Evolutionary conservation across 1,140 invertebrate genomes (phyloP).

Genomic region (Lucilia sericata): DNA sequence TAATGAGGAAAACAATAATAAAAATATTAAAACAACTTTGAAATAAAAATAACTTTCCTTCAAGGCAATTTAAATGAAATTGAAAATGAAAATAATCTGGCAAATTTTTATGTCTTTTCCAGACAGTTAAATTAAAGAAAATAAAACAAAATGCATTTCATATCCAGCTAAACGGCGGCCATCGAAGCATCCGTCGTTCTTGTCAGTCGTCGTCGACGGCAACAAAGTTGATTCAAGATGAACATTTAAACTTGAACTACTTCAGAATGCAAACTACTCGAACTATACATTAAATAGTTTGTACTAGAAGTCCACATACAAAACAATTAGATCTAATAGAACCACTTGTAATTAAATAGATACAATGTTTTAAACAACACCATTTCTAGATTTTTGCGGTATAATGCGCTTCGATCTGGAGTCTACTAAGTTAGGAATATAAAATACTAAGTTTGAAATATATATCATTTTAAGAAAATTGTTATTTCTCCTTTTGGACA

Average conservation of each 20-base stretch:
- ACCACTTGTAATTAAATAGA: neutral
- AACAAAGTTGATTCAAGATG: neutral
- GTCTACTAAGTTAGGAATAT: no score
- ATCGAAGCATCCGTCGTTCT: neutral
- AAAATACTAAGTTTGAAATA: no score
- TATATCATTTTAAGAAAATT: no score
- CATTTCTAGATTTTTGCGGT: neutral
- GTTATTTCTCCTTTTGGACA: no score
- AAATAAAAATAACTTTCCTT: constrained; percentile 3
- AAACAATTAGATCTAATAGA: neutral
- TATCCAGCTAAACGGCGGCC: neutral
- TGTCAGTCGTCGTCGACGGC: neutral
- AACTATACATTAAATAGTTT: neutral
- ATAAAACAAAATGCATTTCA: neutral
- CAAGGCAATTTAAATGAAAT: constrained; percentile 27
- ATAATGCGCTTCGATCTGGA: no score
- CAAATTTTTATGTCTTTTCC: constrained; percentile 6
- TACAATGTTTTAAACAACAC: neutral
- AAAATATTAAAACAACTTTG: constrained; percentile 9
- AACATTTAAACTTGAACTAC: constrained; percentile 20
- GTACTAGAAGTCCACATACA: neutral
- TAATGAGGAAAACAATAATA: neutral
- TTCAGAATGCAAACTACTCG: neutral
- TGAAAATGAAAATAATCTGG: neutral
- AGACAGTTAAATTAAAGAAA: neutral